Percentiles rank a stretch among this genome's conserved stretches.
Evolutionary conservation across 2,113 vertebrate species (phyloP).

Genomic region (Eulemur macaco): DNA sequence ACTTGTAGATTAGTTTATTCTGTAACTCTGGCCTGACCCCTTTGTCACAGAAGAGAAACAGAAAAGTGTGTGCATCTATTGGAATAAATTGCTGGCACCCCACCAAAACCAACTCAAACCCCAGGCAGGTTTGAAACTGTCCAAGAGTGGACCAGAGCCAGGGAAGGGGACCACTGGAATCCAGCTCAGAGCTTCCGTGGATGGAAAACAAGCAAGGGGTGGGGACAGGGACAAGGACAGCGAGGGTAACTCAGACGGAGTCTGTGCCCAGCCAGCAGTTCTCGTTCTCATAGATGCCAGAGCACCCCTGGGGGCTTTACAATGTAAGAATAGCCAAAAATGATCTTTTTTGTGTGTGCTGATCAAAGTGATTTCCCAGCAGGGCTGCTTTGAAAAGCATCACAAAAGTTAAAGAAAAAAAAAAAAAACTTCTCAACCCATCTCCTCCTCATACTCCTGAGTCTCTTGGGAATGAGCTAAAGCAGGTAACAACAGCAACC

Average conservation of each 20-base stretch:
- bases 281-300: background rate
- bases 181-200: background rate
- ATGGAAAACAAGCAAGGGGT: background rate
- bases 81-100: slow-evolving; percentile 35
- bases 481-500: background rate
- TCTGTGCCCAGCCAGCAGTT: background rate
- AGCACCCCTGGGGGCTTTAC: background rate
- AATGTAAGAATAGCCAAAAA: slow-evolving; percentile 15
- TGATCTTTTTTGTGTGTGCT: background rate
- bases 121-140: slow-evolving; percentile 16
- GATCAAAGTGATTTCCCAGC: slow-evolving; percentile 53
- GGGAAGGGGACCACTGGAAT: background rate
- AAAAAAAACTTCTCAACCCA: background rate
- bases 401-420: background rate
- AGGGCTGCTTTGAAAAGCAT: slow-evolving; percentile 47
- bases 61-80: background rate
- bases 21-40: background rate
- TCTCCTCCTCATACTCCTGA: background rate
- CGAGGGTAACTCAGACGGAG: background rate
- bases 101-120: slow-evolving; percentile 43
- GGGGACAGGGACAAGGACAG: background rate
- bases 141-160: background rate
- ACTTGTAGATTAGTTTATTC: slow-evolving; percentile 25
- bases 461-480: background rate
- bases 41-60: slow-evolving; percentile 15